These are phyloP conservation scores for Caradrina clavipalpis DNA, from an alignment of 2,888 invertebrate genomes.

Conservation along the genomic window DNA sequence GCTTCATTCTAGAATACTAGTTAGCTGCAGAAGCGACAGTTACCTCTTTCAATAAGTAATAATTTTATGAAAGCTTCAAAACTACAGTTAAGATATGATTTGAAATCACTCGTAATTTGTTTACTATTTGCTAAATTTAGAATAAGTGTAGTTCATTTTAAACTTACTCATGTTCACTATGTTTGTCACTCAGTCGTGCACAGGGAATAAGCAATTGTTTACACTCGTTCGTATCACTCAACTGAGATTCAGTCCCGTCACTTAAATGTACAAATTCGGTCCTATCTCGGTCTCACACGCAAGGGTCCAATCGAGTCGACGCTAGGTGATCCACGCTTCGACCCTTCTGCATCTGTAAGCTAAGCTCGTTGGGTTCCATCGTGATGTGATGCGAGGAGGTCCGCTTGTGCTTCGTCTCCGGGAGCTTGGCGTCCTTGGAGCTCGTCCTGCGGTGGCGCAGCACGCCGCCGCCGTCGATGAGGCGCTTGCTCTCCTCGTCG, in stretches of 20 bases:
- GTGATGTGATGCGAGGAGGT: slow-evolving; percentile 88
- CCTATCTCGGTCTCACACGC: slow-evolving; percentile 67
- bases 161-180: slow-evolving; percentile 71
- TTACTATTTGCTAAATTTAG: slow-evolving; percentile 62
- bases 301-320: slow-evolving; percentile 75
- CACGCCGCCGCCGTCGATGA: slow-evolving; percentile 83
- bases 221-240: slow-evolving; percentile 34
- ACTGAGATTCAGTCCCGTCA: slow-evolving; percentile 64
- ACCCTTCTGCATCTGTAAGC: slow-evolving; percentile 82
- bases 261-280: slow-evolving; percentile 26
- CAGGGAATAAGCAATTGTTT: slow-evolving; percentile 46
- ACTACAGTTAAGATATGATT: slow-evolving; percentile 87
- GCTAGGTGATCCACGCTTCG: slow-evolving; percentile 86
- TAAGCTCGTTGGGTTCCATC: slow-evolving; percentile 82
- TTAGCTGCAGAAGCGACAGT: slow-evolving; percentile 66
- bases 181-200: slow-evolving; percentile 57
- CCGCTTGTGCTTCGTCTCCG: slow-evolving; percentile 82
- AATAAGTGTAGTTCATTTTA: slow-evolving; percentile 67
- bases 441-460: slow-evolving; percentile 92
- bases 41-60: slow-evolving; percentile 61
- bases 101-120: slow-evolving; percentile 83
- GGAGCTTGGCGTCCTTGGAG: slow-evolving; percentile 89
- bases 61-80: slow-evolving; percentile 76
- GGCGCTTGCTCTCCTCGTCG: slow-evolving; percentile 87
- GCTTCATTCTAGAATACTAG: slow-evolving; percentile 58